Conservation (phyloP, 2,797 vertebrate genomes). For the Falco berigora region DNA sequence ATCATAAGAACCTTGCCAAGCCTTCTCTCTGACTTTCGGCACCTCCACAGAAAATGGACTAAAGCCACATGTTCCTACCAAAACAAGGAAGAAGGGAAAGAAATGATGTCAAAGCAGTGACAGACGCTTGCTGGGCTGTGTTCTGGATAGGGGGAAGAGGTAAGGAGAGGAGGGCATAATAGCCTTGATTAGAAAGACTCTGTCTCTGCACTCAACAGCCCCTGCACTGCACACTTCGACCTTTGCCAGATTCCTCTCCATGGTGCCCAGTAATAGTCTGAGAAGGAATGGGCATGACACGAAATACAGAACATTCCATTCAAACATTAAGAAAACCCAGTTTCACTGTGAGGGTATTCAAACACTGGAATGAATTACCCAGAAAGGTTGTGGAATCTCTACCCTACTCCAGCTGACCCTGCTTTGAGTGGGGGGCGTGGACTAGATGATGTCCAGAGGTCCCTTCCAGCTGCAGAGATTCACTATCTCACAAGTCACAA, state of each 20-base stretch:
- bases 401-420: not conserved
- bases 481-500: not conserved
- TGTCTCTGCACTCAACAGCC: not conserved
- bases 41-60: not conserved
- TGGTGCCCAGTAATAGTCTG: not conserved
- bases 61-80: not conserved
- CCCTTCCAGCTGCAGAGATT: not conserved
- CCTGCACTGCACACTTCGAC: not conserved
- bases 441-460: not conserved
- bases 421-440: not conserved
- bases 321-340: not conserved
- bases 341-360: not conserved
- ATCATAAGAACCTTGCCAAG: not conserved
- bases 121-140: not conserved
- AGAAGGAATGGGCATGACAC: not conserved
- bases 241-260: not conserved
- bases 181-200: not conserved
- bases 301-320: not conserved
- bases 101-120: not conserved
- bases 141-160: not conserved
- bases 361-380: not conserved
- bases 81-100: not conserved
- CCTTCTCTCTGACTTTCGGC: not conserved
- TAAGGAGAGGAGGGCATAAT: accelerated
- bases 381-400: not conserved